Evolutionary conservation across 2,797 vertebrate species (phyloP).

Genomic region (Hemibagrus guttatus): DNA sequence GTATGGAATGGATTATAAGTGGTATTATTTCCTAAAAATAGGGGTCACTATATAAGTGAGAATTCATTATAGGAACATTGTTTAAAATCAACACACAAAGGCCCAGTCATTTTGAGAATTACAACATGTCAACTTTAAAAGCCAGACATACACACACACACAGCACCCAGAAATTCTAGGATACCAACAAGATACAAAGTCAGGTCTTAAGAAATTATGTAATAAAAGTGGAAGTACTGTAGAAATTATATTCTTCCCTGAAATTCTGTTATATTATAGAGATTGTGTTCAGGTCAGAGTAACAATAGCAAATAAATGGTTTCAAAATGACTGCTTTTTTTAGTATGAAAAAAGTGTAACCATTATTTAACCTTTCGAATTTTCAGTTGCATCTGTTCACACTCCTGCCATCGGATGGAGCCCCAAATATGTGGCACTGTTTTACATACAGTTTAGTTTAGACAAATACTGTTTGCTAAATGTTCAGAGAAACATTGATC

Average conservation of each 20-base stretch:
- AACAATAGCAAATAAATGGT: neutral
- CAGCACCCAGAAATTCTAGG: neutral
- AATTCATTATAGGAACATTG: too few species aligned
- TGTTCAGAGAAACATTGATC: neutral
- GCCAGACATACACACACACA: neutral
- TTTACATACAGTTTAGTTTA: neutral
- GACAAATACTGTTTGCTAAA: neutral
- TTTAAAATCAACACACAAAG: neutral
- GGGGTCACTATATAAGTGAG: neutral
- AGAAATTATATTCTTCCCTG: neutral
- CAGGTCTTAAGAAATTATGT: neutral
- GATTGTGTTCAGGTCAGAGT: neutral
- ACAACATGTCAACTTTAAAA: neutral
- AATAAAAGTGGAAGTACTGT: neutral
- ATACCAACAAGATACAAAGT: neutral
- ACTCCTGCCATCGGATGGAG: constrained; percentile 9
- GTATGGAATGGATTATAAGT: neutral
- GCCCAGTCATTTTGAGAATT: neutral
- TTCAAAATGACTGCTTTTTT: neutral
- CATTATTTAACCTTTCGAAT: neutral
- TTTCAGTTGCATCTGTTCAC: neutral
- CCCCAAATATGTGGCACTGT: neutral
- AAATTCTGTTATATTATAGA: neutral
- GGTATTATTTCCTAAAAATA: neutral
- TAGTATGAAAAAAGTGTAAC: neutral